Conservation (phyloP, 2,113 vertebrate genomes). For the Zapus hudsonius region DNA sequence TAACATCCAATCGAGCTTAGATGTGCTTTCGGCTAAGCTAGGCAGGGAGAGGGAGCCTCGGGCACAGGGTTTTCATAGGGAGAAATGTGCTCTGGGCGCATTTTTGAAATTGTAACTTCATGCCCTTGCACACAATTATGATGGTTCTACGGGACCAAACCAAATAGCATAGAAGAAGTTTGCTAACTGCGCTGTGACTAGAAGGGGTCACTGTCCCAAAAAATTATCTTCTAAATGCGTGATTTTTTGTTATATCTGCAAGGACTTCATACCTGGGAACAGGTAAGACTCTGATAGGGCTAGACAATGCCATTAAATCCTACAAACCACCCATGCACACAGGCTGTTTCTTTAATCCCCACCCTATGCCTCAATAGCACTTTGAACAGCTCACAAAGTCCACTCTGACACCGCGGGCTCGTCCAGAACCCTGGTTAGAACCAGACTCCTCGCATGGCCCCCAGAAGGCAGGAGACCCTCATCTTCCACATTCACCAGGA, state of each 20-base stretch:
- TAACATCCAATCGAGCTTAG: background rate
- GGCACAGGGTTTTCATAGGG: background rate
- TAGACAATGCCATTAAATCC: slow-evolving; percentile 28
- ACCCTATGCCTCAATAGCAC: background rate
- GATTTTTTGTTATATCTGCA: background rate
- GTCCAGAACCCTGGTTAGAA: background rate
- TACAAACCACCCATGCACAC: background rate
- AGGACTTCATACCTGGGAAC: background rate
- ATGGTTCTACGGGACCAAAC: too few species aligned
- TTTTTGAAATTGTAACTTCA: too few species aligned
- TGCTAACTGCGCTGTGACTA: too few species aligned
- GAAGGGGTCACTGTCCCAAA: too few species aligned
- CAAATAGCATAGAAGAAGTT: too few species aligned
- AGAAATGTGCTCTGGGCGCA: background rate
- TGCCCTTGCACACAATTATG: too few species aligned
- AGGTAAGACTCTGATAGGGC: background rate
- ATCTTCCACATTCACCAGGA: background rate
- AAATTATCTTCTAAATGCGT: too few species aligned
- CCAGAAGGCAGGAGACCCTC: background rate
- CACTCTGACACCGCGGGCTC: background rate
- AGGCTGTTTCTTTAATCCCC: background rate
- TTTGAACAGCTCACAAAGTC: background rate
- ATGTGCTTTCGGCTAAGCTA: background rate
- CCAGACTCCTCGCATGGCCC: background rate
- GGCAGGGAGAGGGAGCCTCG: background rate